Base-by-base conservation (phyloP, 2,113 vertebrate genomes). In the Erpornis zantholeuca region DNA sequence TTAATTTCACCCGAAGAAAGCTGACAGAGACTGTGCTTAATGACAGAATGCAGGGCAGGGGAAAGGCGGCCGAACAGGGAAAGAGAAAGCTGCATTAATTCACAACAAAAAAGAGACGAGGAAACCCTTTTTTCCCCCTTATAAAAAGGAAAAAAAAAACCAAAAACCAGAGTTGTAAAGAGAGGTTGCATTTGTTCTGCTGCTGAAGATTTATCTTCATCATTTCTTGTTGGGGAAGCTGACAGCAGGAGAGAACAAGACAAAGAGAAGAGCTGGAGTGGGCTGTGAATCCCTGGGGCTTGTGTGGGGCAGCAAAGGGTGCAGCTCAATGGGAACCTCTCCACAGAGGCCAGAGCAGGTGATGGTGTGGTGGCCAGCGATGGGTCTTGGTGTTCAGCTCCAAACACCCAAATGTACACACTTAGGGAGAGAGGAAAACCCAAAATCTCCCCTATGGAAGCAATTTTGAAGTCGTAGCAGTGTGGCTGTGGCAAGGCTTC, bases 11-110 rank as follows among this genome's bases (percentile, higher is more conserved):
- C 92, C 91, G 49, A 90, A 96, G 90, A 76, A 81, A 92, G 92
- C 88, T 97, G 96, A 96, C 96, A 94, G 93, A 95, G 96, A 95
- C 94, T 92, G 93, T 40, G 61, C 86, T 95, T 93, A 97, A 95
- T 94, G 96, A 96, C 92, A 96, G 93, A 97, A 97, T 4, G 2
- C 96, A 96, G 94, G 92, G 77, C 87, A 95, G 82, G 77, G 88
- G 86, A 64, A 96, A 96, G 79, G 82, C 60, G 1, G 89, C 60
- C 5, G 45, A 82, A 82, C 24, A 0, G 0, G 75, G 82, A 92
- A 94, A 92, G 71, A 89, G 93, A 95, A 94, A 95, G 89, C 88
- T 81, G 76, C 82, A 92, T 84, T 96, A 96, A 95, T 94, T 89
- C 90, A 71, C 75, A 79, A 75, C 54, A 79, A 85, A 57, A 40